A percentile compares a stretch with the other conserved stretches of the same genome.
These are phyloP conservation scores for Manduca sexta DNA, from an alignment of 1,140 invertebrate genomes.

Conservation along the genomic window DNA sequence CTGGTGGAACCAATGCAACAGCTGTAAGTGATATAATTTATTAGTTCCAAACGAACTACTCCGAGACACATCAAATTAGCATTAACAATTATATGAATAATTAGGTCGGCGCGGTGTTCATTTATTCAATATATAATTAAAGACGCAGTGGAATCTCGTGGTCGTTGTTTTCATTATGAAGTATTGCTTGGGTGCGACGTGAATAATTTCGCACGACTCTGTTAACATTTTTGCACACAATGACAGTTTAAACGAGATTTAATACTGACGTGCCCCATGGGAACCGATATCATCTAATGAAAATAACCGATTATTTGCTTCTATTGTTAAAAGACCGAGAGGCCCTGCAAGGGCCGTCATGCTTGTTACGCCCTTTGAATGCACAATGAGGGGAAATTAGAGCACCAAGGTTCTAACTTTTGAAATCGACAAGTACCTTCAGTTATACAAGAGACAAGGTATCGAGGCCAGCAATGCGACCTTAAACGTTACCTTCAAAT, in stretches of 20 bases:
- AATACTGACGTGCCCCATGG: conserved; percentile 1
- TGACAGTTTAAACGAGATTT: conserved; percentile 1
- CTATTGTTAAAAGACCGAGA: conserved; percentile 35
- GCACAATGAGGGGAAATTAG: conserved; percentile 69
- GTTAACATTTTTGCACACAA: conserved; percentile 3
- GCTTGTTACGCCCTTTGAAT: conserved; percentile 65
- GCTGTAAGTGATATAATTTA: conserved; percentile 42
- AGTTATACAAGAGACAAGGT: conserved; percentile 45
- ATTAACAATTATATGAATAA: conserved; percentile 1
- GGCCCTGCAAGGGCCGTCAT: conserved; percentile 60
- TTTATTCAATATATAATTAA: conserved; percentile 1
- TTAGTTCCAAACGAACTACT: too few species aligned
- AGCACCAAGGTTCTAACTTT: conserved; percentile 66
- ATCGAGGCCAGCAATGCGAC: conserved; percentile 51
- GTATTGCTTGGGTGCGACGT: not conserved
- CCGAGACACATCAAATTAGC: not conserved
- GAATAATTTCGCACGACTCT: not conserved
- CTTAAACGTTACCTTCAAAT: conserved; percentile 62
- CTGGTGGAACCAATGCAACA: conserved; percentile 66
- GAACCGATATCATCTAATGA: not conserved
- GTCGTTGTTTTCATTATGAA: conserved; percentile 2
- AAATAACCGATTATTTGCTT: conserved; percentile 38
- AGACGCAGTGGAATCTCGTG: not conserved
- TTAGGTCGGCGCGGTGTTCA: conserved; percentile 5
- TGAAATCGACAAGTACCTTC: conserved; percentile 60